Evolutionary conservation across 2,113 vertebrate species (phyloP).

Genomic region (Ailurus styani): DNA sequence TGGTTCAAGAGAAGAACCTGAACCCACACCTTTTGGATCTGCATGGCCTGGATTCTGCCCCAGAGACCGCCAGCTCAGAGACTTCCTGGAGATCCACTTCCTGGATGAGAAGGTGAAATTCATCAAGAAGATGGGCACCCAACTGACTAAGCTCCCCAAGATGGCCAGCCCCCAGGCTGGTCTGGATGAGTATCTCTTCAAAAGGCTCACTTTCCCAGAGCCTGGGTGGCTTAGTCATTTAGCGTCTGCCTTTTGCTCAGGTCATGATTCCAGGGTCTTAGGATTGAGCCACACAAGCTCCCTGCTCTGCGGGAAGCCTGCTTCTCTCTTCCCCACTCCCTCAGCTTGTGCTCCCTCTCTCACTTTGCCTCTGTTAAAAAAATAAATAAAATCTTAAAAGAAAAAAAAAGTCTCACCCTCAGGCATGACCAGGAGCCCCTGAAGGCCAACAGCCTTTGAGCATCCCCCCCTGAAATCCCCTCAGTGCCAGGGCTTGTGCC

Average conservation of each 20-base stretch:
- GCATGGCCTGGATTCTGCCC: background rate
- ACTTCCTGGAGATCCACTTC: background rate
- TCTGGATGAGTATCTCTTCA: background rate
- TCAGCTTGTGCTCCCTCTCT: no score
- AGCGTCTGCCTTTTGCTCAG: no score
- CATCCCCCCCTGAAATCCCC: background rate
- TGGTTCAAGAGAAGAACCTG: background rate
- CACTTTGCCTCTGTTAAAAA: no score
- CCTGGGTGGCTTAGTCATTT: no score
- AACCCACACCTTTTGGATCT: background rate
- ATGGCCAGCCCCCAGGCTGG: background rate
- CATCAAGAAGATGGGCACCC: background rate
- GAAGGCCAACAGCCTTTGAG: background rate
- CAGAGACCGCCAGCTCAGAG: background rate
- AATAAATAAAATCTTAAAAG: no score
- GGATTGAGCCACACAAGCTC: no score
- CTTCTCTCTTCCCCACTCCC: no score
- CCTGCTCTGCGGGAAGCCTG: no score
- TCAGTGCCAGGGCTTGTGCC: background rate
- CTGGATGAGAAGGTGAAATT: background rate
- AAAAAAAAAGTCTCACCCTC: background rate
- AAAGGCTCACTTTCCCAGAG: background rate
- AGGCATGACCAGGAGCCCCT: background rate
- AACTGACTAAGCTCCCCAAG: background rate
- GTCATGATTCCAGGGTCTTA: no score